phyloP scores from a whole-genome alignment of 2,888 invertebrate species.

The Orchesellides sinensis region DNA sequence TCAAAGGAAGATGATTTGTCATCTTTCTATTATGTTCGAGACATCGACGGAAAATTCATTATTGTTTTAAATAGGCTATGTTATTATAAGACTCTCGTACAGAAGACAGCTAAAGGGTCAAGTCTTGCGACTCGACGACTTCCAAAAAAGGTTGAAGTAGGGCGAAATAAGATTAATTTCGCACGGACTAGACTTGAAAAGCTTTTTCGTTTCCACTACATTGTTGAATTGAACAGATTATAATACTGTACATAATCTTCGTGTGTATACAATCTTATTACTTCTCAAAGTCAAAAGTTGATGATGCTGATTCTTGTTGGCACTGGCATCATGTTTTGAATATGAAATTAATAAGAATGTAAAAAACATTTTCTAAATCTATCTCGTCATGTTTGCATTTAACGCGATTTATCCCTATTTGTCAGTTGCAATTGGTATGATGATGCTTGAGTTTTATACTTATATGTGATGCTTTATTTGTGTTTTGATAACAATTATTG shows the following conservation, averaged over 20 bases:
- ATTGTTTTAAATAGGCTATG: slow-evolving; percentile 1
- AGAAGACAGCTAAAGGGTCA: slow-evolving; percentile 23
- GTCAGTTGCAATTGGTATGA: neutral
- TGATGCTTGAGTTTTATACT: neutral
- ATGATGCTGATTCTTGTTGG: slow-evolving; percentile 24
- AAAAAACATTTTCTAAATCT: neutral
- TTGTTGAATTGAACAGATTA: too few relatives aligned
- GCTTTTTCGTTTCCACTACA: neutral
- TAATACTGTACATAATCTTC: neutral
- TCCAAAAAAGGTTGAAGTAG: slow-evolving; percentile 71
- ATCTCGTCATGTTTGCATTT: neutral
- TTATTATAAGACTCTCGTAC: too few relatives aligned
- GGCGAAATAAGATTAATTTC: slow-evolving; percentile 71
- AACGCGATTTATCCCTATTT: neutral
- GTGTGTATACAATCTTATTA: neutral
- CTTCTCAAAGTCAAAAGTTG: neutral
- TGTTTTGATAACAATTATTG: neutral
- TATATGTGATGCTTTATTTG: too few relatives aligned
- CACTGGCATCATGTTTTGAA: slow-evolving; percentile 45
- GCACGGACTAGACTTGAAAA: slow-evolving; percentile 42
- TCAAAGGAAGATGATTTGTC: slow-evolving; percentile 24
- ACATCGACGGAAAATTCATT: neutral
- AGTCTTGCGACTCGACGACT: slow-evolving; percentile 44
- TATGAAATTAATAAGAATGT: neutral
- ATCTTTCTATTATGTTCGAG: neutral